phyloP scores from a whole-genome alignment of 2,113 vertebrate species.

The Scomber scombrus region DNA sequence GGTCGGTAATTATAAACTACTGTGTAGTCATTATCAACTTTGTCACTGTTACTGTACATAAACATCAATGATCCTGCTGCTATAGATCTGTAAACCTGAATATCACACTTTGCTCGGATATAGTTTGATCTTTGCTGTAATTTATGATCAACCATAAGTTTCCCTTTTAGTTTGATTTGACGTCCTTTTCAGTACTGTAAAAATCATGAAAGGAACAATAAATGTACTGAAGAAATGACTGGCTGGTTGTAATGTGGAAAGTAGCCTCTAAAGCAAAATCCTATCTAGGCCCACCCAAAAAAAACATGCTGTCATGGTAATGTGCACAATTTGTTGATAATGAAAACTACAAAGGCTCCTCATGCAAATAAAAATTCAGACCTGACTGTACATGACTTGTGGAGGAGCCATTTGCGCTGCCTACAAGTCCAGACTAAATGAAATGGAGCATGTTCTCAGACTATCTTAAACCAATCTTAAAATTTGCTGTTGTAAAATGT shows the following conservation, averaged over 20 bases:
- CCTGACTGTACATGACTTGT: background rate
- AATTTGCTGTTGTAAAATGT: too few species aligned
- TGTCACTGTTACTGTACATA: background rate
- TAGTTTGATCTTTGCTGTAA: background rate
- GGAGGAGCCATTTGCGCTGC: background rate
- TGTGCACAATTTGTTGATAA: too few species aligned
- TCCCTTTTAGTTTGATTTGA: background rate
- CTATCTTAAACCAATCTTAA: too few species aligned
- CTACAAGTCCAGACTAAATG: background rate
- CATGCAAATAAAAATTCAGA: background rate
- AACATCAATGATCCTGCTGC: background rate
- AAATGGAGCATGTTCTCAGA: too few species aligned
- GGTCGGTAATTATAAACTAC: background rate
- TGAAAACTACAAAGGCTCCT: background rate
- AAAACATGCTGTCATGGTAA: too few species aligned
- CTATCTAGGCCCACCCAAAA: too few species aligned
- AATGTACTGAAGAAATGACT: background rate
- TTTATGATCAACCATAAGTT: background rate
- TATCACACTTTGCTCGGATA: background rate
- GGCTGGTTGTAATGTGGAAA: too few species aligned
- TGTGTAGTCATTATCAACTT: background rate
- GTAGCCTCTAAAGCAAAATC: background rate
- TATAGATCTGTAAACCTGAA: background rate
- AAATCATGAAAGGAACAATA: background rate
- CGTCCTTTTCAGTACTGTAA: background rate